Evolutionary conservation across 2,113 vertebrate species (phyloP).

Genomic region (Mus musculus): GRCm39 chr2:37077501-37078000

Average conservation of each 20-base stretch:
- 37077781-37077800: neutral
- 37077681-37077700: neutral
- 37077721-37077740: neutral
- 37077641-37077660: neutral
- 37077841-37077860: neutral
- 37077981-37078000: neutral
- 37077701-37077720: neutral
- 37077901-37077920: neutral
- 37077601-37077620: neutral
- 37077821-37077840: neutral
- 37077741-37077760: neutral
- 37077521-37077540: neutral
- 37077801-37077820: neutral
- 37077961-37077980: neutral
- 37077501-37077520: neutral
- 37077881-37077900: neutral
- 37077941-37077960: neutral
- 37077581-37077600: neutral
- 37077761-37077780: neutral
- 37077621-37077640: neutral
- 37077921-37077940: neutral
- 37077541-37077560: neutral
- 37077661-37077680: neutral
- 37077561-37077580: neutral
- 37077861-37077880: neutral